phyloP scores from a whole-genome alignment of 2,888 invertebrate species.

The Elgonia sp. region DNA sequence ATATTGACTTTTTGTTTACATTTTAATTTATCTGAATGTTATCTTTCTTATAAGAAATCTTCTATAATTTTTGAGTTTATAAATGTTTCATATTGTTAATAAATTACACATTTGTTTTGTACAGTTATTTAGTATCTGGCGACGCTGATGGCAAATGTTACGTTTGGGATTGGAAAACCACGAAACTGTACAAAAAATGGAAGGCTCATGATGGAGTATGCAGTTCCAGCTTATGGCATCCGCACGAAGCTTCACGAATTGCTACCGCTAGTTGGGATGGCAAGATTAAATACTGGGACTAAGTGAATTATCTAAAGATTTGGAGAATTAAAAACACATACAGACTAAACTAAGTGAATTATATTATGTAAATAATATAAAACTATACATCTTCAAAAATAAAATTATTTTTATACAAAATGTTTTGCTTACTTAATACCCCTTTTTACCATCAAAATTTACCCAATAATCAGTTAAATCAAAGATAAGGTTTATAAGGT shows the following conservation, averaged over 20 bases:
- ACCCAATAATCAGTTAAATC: too few relatives aligned
- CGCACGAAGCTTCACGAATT: conserved; percentile 98
- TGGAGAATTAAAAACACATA: too few relatives aligned
- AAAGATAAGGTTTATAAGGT: too few relatives aligned
- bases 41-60: background rate
- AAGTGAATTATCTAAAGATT: conserved; percentile 82
- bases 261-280: conserved; percentile 99
- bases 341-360: conserved; percentile 90
- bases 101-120: conserved; percentile 86
- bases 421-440: background rate
- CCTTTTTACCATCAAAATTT: background rate
- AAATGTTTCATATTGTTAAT: too few relatives aligned
- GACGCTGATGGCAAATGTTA: conserved; percentile 99
- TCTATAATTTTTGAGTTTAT: background rate
- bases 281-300: conserved; percentile 99
- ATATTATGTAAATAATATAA: too few relatives aligned
- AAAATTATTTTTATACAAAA: background rate
- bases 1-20: too few relatives aligned
- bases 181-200: conserved; percentile 99
- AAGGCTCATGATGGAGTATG: conserved; percentile 99
- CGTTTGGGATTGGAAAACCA: conserved; percentile 99
- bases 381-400: background rate
- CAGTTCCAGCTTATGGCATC: conserved; percentile 98
- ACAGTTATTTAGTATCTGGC: conserved; percentile 97
- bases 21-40: too few relatives aligned